Evolutionary conservation across 2,888 invertebrate genomes (phyloP).

Genomic region (Cistogaster globosa): DNA sequence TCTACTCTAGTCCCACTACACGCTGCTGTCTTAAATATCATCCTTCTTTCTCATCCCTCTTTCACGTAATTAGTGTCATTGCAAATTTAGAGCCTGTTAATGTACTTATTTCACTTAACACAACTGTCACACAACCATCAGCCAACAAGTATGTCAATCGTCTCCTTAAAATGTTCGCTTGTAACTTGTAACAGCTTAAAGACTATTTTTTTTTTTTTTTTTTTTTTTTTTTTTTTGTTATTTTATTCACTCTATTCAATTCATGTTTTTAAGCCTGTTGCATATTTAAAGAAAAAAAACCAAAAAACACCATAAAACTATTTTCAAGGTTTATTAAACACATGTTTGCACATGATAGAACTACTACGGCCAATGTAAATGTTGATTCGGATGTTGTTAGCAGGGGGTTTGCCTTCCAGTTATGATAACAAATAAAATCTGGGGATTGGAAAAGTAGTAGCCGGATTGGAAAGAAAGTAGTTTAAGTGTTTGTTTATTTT

Average conservation of each 20-base stretch:
- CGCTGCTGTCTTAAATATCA: no score
- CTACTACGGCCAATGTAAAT: background rate
- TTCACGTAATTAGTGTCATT: no score
- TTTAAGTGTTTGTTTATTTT: background rate
- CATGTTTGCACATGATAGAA: slow-evolving; percentile 36
- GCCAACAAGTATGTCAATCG: background rate
- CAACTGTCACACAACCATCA: background rate
- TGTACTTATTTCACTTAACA: background rate
- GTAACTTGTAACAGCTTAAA: slow-evolving; percentile 26
- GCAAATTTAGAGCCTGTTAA: no score
- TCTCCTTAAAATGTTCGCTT: slow-evolving; percentile 11
- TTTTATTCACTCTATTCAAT: background rate
- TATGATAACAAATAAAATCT: slow-evolving; percentile 62
- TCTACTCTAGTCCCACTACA: no score
- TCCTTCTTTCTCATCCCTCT: no score
- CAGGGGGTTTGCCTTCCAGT: slow-evolving; percentile 42
- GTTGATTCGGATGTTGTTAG: slow-evolving; percentile 5
- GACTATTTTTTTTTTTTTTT: background rate
- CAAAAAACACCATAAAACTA: background rate
- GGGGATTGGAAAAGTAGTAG: slow-evolving; percentile 64
- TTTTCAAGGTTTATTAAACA: slow-evolving; percentile 65
- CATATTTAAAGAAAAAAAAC: slow-evolving; percentile 46
- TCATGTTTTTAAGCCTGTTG: slow-evolving; percentile 63
- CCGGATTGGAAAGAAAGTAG: slow-evolving; percentile 49
- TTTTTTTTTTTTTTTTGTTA: background rate